Evolutionary conservation across 2,888 invertebrate genomes (phyloP).

Genomic region (Platycheirus albimanus): DNA sequence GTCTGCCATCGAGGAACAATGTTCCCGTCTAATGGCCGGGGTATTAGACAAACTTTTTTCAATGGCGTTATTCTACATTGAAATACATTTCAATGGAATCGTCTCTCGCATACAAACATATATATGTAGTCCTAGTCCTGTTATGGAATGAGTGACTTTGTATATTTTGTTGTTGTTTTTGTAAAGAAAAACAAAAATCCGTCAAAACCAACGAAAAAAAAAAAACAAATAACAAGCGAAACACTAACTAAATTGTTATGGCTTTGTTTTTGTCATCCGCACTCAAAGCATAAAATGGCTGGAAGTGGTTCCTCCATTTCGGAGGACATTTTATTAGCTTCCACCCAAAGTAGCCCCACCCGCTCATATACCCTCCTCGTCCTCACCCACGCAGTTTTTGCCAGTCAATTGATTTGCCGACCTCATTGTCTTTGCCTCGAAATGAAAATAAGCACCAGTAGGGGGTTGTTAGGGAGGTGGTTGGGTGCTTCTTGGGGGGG

Average conservation of each 20-base stretch:
- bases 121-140: too few relatives aligned
- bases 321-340: conserved; percentile 30
- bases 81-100: conserved; percentile 20
- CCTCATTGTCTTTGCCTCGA: conserved; percentile 45
- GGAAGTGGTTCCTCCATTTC: conserved; percentile 20
- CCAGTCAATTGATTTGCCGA: conserved; percentile 62
- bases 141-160: neutral
- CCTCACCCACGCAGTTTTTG: conserved; percentile 40
- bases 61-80: conserved; percentile 10
- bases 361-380: too few relatives aligned
- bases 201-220: conserved; percentile 32
- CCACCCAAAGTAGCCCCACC: too few relatives aligned
- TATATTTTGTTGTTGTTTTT: neutral
- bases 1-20: conserved; percentile 52
- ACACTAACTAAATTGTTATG: conserved; percentile 68
- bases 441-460: neutral
- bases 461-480: too few relatives aligned
- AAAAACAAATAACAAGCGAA: conserved; percentile 42
- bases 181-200: conserved; percentile 6
- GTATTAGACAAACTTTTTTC: conserved; percentile 60
- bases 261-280: conserved; percentile 65
- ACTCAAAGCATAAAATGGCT: conserved; percentile 46
- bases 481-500: too few relatives aligned
- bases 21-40: conserved; percentile 54
- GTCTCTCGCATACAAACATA: neutral